Evolutionary conservation across 2,888 invertebrate species (phyloP).

Genomic region (Ernsta delagoae): DNA sequence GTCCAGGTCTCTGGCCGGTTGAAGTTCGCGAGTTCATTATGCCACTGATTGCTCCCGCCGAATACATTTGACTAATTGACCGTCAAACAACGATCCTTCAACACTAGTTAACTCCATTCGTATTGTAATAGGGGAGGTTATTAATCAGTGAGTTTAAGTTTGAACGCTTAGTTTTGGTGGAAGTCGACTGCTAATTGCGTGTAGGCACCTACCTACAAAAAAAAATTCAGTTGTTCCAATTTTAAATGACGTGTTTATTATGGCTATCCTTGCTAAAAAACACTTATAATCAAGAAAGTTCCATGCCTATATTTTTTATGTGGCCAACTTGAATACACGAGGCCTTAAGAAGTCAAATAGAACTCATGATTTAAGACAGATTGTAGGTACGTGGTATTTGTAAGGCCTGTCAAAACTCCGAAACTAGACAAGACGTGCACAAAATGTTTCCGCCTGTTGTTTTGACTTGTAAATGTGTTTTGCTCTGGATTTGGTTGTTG

Average conservation of each 20-base stretch:
- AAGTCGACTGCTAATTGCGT: neutral
- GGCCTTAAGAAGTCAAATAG: too few species aligned
- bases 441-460: neutral
- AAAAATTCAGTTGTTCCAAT: too few species aligned
- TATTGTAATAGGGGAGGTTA: neutral
- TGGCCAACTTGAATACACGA: too few species aligned
- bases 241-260: too few species aligned
- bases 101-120: constrained; percentile 12
- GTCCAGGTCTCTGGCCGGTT: neutral
- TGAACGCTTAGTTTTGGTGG: neutral
- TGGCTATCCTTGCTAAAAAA: too few species aligned
- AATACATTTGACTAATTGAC: constrained; percentile 34
- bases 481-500: neutral
- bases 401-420: neutral
- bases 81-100: constrained; percentile 12
- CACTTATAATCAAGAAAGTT: too few species aligned
- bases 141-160: neutral
- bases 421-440: constrained; percentile 7
- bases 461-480: constrained; percentile 12
- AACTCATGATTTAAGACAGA: too few species aligned
- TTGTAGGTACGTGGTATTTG: neutral
- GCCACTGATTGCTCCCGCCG: constrained; percentile 28
- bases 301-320: too few species aligned
- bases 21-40: constrained; percentile 29
- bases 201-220: too few species aligned